Evolutionary conservation across 2,888 invertebrate species (phyloP).

Genomic region (Melanotus villosus): DNA sequence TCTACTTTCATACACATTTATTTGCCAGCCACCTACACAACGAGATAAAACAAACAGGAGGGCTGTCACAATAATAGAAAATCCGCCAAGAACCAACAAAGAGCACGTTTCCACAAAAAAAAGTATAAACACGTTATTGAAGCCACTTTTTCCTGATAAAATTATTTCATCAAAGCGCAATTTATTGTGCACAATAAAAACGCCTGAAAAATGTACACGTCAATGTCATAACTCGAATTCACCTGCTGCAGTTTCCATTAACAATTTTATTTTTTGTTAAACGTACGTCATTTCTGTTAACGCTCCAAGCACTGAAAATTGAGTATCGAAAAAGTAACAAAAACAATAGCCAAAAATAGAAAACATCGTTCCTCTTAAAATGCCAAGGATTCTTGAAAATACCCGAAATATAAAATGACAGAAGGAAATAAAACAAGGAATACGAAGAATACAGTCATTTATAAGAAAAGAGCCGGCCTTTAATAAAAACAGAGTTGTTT

Average conservation of each 20-base stretch:
- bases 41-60: not conserved
- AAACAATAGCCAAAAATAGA: not conserved
- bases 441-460: no score
- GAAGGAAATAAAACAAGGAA: no score
- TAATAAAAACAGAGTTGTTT: no score
- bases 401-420: no score
- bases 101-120: not conserved
- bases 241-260: constrained; percentile 5
- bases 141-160: not conserved
- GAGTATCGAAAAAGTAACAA: no score
- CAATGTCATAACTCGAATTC: not conserved
- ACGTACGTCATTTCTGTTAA: not conserved
- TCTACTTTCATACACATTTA: not conserved
- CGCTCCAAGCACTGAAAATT: no score
- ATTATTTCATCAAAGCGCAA: no score
- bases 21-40: not conserved
- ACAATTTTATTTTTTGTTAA: not conserved
- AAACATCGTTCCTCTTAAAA: no score
- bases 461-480: no score
- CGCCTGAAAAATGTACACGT: not conserved
- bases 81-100: not conserved
- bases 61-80: constrained; percentile 6
- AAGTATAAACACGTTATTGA: not conserved
- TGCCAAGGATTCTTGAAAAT: no score
- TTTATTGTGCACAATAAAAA: not conserved